Evolutionary conservation across 2,113 vertebrate species (phyloP), one percentile per base, ranked within the genome.

Genomic region (Neodontobutis hainanensis): DNA sequence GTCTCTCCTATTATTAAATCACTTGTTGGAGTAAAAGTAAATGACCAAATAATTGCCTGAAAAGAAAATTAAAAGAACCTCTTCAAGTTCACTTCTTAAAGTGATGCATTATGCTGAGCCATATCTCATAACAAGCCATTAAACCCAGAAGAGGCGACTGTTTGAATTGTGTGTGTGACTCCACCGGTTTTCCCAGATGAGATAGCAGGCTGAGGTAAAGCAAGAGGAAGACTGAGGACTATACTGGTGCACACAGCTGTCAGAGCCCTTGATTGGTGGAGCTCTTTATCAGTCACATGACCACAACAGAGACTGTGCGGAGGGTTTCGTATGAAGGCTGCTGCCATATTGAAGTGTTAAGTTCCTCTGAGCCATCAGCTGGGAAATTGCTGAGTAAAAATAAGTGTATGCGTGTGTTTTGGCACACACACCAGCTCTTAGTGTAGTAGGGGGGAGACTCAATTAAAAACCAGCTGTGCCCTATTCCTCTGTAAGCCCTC

Each of bases 381-480:
- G 85, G 85, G 85, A 90, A 87, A 89, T 66, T 88, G 87, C 88
- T 89, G 90, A 91, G 82, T 85, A 89, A 89, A 90, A 88, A 78
- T 63, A 75, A 65, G 57, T 12, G 40, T 3, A 40, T 59, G 66
- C 59, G 75, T 70, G 59, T 51, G 78, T 68, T 51, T 43, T 63
- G 19, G 73, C 8, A 62, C 55, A 36, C 55, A 61, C 40, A 65
- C 16, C 14, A 43, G 59, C 69, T 67, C 65, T 44, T n/a, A 3
- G 46, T 49, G 68, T 59, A 68, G 73, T 70, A 42, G 76, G 80
- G 60, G 83, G 83, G 79, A 62, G 78, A 82, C 89, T 92, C 91
- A 92, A 92, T 93, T 93, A 93, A 90, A 88, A 92, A 88, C 87
- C 90, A 93, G 90, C 91, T 93, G 92, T 89, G 90, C 85, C 68